phyloP scores from a whole-genome alignment of 2,888 invertebrate genomes.

The Coecobrya sp. region DNA sequence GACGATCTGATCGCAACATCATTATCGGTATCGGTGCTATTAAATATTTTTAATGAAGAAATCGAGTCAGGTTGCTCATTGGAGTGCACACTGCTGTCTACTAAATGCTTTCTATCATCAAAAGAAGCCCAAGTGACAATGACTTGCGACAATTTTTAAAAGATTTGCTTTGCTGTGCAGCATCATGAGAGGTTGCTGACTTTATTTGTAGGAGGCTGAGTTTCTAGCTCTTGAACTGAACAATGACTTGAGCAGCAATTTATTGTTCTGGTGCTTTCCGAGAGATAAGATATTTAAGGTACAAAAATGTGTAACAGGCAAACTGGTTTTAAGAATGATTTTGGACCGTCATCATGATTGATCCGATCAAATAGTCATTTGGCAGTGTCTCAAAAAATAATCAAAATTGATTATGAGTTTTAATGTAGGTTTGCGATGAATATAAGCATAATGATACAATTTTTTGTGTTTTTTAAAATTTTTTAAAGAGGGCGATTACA shows the following conservation, averaged over 20 bases:
- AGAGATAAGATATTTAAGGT: constrained; percentile 65
- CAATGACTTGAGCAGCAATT: not conserved
- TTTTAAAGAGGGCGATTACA: constrained; percentile 80
- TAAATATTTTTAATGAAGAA: constrained; percentile 31
- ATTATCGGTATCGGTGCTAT: not conserved
- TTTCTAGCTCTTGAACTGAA: not conserved
- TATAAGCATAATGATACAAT: not conserved
- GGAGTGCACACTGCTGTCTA: not conserved
- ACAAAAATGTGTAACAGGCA: not conserved
- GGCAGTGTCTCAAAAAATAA: constrained; percentile 57
- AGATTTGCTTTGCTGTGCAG: not conserved
- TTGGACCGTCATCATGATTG: constrained; percentile 7
- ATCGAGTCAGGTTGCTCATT: constrained; percentile 4
- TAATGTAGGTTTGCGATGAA: not conserved
- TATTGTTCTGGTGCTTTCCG: not conserved
- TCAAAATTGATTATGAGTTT: constrained; percentile 19
- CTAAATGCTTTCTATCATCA: not conserved
- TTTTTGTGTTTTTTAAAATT: constrained; percentile 50
- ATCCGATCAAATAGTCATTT: constrained; percentile 66
- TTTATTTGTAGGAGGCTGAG: constrained; percentile 9
- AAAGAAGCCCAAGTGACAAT: constrained; percentile 64
- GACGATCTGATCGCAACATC: too few relatives aligned
- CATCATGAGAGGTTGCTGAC: constrained; percentile 53
- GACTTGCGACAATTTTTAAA: constrained; percentile 76
- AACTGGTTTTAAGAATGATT: constrained; percentile 66